Evolutionary conservation across 2,113 vertebrate species (phyloP).

Genomic region (Nerophis lumbriciformis): DNA sequence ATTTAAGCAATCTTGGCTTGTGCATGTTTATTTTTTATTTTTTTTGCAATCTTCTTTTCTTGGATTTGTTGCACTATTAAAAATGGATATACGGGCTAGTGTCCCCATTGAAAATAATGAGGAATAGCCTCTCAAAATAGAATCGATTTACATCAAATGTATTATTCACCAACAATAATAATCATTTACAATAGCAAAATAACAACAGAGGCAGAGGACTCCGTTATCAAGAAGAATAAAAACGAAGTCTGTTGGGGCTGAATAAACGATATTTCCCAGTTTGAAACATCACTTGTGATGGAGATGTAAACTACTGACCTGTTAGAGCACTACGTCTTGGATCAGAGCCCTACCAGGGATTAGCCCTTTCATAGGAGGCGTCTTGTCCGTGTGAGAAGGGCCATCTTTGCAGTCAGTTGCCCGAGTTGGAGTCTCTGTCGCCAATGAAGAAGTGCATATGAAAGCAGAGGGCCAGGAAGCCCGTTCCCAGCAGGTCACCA

Average conservation of each 20-base stretch:
- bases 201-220: constrained; percentile 33
- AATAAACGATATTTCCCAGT: constrained; percentile 5
- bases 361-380: constrained; percentile 37
- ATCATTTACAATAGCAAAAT: constrained; percentile 42
- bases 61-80: constrained; percentile 52
- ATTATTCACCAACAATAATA: constrained; percentile 49
- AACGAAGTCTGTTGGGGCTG: constrained; percentile 19
- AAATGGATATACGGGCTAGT: constrained; percentile 41
- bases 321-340: constrained; percentile 8
- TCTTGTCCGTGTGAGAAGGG: constrained; percentile 12
- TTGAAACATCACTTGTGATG: constrained; percentile 17
- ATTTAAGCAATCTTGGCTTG: constrained; percentile 51
- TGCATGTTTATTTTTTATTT: constrained; percentile 19
- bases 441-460: constrained; percentile 95
- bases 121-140: constrained; percentile 72
- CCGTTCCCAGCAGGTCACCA: constrained; percentile 94
- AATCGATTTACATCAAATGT: constrained; percentile 51
- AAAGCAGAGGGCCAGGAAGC: constrained; percentile 95
- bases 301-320: constrained; percentile 9
- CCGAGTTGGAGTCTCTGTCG: constrained; percentile 86
- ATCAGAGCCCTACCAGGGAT: constrained; percentile 36
- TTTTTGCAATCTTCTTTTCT: constrained; percentile 17
- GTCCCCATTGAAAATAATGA: constrained; percentile 99
- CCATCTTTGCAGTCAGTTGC: constrained; percentile 73
- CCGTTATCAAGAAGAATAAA: constrained; percentile 42